phyloP scores from a whole-genome alignment of 2,113 vertebrate genomes.

The Poecile atricapillus region DNA sequence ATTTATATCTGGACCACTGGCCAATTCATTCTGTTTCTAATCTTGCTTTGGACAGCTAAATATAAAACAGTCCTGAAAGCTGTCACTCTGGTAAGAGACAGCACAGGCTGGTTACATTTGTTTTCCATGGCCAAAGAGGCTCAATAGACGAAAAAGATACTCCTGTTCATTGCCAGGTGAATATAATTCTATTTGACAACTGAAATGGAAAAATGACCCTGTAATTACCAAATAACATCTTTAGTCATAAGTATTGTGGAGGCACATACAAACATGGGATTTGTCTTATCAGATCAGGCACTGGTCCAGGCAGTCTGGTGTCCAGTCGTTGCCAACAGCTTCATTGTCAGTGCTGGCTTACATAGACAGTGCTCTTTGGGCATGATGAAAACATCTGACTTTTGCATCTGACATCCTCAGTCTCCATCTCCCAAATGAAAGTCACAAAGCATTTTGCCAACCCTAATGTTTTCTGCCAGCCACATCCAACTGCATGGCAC shows the following conservation, averaged over 20 bases:
- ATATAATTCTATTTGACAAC: conserved; percentile 34
- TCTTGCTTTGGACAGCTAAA: background rate
- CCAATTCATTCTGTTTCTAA: background rate
- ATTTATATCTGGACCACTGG: background rate
- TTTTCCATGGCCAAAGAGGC: background rate
- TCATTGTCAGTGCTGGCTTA: conserved; percentile 2
- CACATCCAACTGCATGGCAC: background rate
- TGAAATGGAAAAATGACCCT: background rate
- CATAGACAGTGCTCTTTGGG: background rate
- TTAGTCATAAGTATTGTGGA: background rate
- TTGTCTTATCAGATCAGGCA: conserved; percentile 43
- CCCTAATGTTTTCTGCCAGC: background rate
- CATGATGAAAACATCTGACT: conserved; percentile 27
- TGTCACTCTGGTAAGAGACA: conserved; percentile 1
- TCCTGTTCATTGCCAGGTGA: conserved; percentile 32
- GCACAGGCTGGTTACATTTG: background rate
- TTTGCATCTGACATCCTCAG: background rate
- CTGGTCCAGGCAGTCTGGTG: conserved; percentile 26
- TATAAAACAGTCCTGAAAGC: background rate
- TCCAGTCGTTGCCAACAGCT: conserved; percentile 15
- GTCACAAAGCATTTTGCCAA: background rate
- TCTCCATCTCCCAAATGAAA: background rate
- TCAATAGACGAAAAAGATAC: background rate
- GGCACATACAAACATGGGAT: background rate
- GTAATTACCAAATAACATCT: conserved; percentile 23